Conservation (phyloP, 92 coral and sea anemone genomes). For the Epizoanthus ramosus region DNA sequence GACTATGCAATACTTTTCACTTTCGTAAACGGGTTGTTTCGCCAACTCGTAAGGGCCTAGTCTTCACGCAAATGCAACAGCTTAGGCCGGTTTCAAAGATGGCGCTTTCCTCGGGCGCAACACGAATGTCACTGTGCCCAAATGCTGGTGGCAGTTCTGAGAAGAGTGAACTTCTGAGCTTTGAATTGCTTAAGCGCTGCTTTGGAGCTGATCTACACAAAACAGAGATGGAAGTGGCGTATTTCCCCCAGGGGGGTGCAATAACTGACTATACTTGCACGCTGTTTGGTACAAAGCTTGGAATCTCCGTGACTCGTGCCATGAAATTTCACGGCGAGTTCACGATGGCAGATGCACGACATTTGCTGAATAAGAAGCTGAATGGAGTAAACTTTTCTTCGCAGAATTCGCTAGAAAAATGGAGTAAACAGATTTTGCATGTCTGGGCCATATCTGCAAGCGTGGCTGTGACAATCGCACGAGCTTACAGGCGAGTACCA, state of each 20-base stretch:
- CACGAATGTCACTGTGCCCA: constrained; percentile 66
- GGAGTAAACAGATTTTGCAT: constrained; percentile 86
- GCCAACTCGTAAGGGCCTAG: constrained; percentile 51
- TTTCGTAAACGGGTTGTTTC: constrained; percentile 65
- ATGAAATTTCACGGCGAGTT: constrained; percentile 82
- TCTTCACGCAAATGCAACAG: constrained; percentile 63
- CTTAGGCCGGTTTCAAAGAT: constrained; percentile 58
- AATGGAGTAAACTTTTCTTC: constrained; percentile 68
- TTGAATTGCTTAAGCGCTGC: constrained; percentile 76
- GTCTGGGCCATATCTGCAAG: constrained; percentile 70
- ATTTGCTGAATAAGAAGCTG: constrained; percentile 64
- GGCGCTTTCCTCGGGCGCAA: constrained; percentile 72
- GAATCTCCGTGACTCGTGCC: constrained; percentile 87
- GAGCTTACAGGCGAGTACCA: constrained; percentile 55
- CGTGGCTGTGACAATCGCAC: constrained; percentile 54
- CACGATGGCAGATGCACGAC: constrained; percentile 68
- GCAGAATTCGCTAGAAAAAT: constrained; percentile 74
- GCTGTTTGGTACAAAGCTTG: constrained; percentile 68
- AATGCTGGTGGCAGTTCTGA: constrained; percentile 91
- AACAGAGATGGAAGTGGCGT: constrained; percentile 79
- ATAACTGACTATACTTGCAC: constrained; percentile 83
- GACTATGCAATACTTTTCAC: constrained; percentile 60
- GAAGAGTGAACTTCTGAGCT: constrained; percentile 77
- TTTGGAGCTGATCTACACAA: constrained; percentile 78
- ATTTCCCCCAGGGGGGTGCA: constrained; percentile 80